These are phyloP conservation scores for Leucophora obtusa DNA, from an alignment of 2,888 invertebrate genomes.

Conservation along the genomic window DNA sequence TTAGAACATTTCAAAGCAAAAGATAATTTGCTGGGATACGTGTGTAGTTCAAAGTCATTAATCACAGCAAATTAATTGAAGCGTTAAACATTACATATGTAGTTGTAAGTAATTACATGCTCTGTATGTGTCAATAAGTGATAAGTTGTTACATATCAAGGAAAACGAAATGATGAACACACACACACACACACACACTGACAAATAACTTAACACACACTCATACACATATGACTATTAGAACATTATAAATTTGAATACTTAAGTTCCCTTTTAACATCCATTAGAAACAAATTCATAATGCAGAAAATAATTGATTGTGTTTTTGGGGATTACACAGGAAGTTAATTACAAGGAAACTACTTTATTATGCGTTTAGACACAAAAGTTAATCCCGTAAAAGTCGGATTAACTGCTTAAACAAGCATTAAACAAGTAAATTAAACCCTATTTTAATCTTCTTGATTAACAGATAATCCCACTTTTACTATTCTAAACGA, in stretches of 20 bases:
- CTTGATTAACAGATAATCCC: too few species aligned
- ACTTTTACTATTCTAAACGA: too few species aligned
- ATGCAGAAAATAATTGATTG: conserved; percentile 40
- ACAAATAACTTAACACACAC: conserved; percentile 2
- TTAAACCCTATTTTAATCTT: too few species aligned
- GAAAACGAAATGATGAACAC: conserved; percentile 11
- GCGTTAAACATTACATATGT: conserved; percentile 38
- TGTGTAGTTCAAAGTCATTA: conserved; percentile 30
- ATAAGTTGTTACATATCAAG: conserved; percentile 21
- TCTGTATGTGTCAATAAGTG: conserved; percentile 24
- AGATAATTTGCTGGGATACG: too few species aligned
- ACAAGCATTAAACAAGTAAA: too few species aligned
- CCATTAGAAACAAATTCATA: conserved; percentile 22
- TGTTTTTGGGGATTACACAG: not conserved
- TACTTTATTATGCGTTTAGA: too few species aligned
- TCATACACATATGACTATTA: not conserved
- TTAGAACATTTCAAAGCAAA: too few species aligned
- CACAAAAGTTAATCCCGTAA: too few species aligned
- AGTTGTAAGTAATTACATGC: conserved; percentile 12
- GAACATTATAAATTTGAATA: conserved; percentile 14
- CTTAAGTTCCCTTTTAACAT: not conserved
- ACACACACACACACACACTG: conserved; percentile 7
- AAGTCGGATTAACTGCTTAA: too few species aligned
- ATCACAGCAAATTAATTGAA: conserved; percentile 54
- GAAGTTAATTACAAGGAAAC: not conserved